A percentile compares a stretch with the other conserved stretches of the same genome.
Conservation (phyloP, 2,888 invertebrate species). For the Pheosia gnoma region DNA sequence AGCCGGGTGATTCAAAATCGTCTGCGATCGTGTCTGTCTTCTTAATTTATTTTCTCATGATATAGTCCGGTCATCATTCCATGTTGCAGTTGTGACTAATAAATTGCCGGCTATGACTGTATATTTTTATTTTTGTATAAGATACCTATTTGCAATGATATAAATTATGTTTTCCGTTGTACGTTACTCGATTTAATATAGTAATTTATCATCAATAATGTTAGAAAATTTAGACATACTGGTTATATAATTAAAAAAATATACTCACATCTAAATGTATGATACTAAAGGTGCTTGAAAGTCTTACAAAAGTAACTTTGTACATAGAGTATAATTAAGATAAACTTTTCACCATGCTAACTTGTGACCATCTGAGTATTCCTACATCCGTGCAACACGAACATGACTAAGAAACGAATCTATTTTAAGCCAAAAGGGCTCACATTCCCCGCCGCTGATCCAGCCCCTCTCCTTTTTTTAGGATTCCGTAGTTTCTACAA, state of each 20-base stretch:
- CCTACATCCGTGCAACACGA: not conserved
- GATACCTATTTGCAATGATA: too few relatives aligned
- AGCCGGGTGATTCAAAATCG: constrained; percentile 30
- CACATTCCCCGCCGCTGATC: constrained; percentile 51
- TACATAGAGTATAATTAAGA: not conserved
- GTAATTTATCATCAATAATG: too few relatives aligned
- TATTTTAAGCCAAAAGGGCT: constrained; percentile 45
- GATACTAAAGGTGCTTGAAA: too few relatives aligned
- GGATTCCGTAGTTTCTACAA: too few relatives aligned
- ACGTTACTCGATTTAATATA: too few relatives aligned
- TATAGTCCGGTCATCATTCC: constrained; percentile 13
- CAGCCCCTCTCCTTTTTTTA: constrained; percentile 30
- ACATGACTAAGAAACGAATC: constrained; percentile 33
- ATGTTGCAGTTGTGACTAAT: constrained; percentile 6
- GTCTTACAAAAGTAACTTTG: too few relatives aligned
- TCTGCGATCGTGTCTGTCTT: constrained; percentile 25
- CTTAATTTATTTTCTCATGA: constrained; percentile 15
- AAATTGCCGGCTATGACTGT: constrained; percentile 2
- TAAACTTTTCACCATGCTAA: not conserved
- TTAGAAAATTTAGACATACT: too few relatives aligned
- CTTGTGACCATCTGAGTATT: not conserved
- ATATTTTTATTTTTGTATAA: too few relatives aligned
- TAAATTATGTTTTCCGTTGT: too few relatives aligned
- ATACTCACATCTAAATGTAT: too few relatives aligned
- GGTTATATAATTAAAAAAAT: too few relatives aligned